Conservation (phyloP, 1,140 invertebrate genomes). For the Drosophila mojavensis region DNA sequence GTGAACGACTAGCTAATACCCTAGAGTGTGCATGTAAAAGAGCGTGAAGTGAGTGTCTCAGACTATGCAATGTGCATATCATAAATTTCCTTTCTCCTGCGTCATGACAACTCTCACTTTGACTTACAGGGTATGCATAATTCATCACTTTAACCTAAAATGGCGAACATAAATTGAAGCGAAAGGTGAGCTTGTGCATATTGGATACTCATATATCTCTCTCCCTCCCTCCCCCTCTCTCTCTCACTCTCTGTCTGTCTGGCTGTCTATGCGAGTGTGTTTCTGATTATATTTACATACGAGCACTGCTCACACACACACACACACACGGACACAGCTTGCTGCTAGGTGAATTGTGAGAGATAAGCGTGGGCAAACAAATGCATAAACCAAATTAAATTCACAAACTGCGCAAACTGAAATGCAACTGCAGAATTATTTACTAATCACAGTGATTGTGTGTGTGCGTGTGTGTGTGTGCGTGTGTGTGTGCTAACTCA, state of each 20-base stretch:
- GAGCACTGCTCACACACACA: constrained; percentile 6
- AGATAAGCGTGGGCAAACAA: constrained; percentile 49
- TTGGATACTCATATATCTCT: constrained; percentile 8
- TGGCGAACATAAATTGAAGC: constrained; percentile 55
- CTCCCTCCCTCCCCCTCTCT: not conserved
- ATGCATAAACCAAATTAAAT: constrained; percentile 69
- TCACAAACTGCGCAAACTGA: constrained; percentile 38
- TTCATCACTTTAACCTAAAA: constrained; percentile 46
- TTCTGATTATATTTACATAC: constrained; percentile 30
- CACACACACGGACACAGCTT: not conserved
- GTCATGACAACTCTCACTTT: not conserved
- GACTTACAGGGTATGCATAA: constrained; percentile 11
- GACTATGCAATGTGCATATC: no score
- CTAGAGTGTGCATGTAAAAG: not conserved
- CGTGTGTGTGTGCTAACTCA: not conserved
- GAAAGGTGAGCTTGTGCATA: constrained; percentile 66
- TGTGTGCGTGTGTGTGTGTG: constrained; percentile 2
- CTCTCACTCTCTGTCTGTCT: not conserved
- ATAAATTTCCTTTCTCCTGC: no score
- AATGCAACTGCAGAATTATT: constrained; percentile 46
- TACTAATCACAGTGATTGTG: constrained; percentile 57
- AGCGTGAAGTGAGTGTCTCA: no score
- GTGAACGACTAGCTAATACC: constrained; percentile 4
- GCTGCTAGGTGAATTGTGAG: constrained; percentile 7
- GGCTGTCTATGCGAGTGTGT: constrained; percentile 5